Percentiles rank a stretch among this genome's conserved stretches.
Evolutionary conservation across 1,140 invertebrate species (phyloP).

Genomic region (Bactericera cockerelli): DNA sequence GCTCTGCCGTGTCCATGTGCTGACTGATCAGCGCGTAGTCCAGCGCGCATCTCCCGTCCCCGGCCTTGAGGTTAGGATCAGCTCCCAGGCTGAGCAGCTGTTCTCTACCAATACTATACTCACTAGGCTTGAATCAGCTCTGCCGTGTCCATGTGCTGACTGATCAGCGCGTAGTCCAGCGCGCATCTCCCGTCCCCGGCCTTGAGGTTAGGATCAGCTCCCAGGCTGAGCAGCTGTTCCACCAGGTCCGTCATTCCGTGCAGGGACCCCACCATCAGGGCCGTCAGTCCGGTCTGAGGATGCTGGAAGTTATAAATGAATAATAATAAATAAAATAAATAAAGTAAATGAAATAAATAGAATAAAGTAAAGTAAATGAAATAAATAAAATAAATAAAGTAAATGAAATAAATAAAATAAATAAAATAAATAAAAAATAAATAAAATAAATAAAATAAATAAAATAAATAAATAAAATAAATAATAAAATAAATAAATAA

Average conservation of each 20-base stretch:
- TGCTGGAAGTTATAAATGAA: slow-evolving; percentile 45
- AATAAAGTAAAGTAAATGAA: too few relatives aligned
- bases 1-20: slow-evolving; percentile 38
- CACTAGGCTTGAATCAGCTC: slow-evolving; percentile 29
- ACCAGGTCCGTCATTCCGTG: slow-evolving; percentile 45
- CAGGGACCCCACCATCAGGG: slow-evolving; percentile 59
- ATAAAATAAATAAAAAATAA: slow-evolving; percentile 4
- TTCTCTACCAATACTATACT: too few relatives aligned
- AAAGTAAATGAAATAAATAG: too few relatives aligned
- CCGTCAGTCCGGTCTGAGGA: slow-evolving; percentile 46
- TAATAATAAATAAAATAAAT: not conserved
- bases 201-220: slow-evolving; percentile 46
- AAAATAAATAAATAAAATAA: too few relatives aligned
- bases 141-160: slow-evolving; percentile 40
- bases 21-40: slow-evolving; percentile 52
- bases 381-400: too few relatives aligned
- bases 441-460: too few relatives aligned
- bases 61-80: slow-evolving; percentile 44
- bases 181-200: slow-evolving; percentile 56
- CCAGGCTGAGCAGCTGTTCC: slow-evolving; percentile 49
- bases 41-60: slow-evolving; percentile 51
- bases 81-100: slow-evolving; percentile 54
- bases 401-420: too few relatives aligned
- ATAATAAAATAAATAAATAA: too few relatives aligned
- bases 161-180: slow-evolving; percentile 51